Percentiles rank a stretch among this genome's conserved stretches.
These are phyloP conservation scores for Umimayanthus kanabou DNA, from an alignment of 92 coral and sea anemone species.

Conservation along the genomic window DNA sequence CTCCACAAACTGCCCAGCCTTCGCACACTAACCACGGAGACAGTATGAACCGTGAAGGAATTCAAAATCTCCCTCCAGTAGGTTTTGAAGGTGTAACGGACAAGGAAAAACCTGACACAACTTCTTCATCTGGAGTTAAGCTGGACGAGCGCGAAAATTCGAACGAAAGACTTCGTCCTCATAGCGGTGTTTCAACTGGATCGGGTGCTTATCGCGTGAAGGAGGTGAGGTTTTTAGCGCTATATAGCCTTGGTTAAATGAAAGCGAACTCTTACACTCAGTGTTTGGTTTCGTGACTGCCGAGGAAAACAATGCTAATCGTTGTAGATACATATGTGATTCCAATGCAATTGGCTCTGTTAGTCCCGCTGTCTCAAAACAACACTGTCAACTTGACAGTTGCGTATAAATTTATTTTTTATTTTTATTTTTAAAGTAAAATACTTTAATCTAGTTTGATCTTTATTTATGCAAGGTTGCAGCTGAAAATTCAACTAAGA, in stretches of 20 bases:
- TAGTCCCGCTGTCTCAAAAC: too few relatives aligned
- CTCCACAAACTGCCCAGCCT: not conserved
- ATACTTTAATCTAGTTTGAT: too few relatives aligned
- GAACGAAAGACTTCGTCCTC: constrained; percentile 24
- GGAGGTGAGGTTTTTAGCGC: constrained; percentile 28
- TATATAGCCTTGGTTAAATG: not conserved
- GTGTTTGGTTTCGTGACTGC: constrained; percentile 5
- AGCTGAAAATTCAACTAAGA: too few relatives aligned
- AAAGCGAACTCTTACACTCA: not conserved
- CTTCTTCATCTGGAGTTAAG: constrained; percentile 28
- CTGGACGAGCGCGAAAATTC: constrained; percentile 28
- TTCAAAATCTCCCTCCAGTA: constrained; percentile 36
- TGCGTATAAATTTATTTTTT: too few relatives aligned
- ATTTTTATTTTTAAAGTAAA: too few relatives aligned
- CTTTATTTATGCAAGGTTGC: not conserved
- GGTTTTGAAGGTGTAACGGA: constrained; percentile 29
- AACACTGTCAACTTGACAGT: not conserved
- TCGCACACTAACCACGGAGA: constrained; percentile 41
- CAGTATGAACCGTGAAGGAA: constrained; percentile 24
- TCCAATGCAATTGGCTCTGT: not conserved
- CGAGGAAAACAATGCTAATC: not conserved
- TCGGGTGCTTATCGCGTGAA: constrained; percentile 29
- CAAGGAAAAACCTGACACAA: constrained; percentile 18
- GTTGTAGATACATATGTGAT: not conserved
- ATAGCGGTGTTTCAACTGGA: not conserved